Evolutionary conservation across 2,113 vertebrate species (phyloP).

Genomic region (Malaclemys terrapin): DNA sequence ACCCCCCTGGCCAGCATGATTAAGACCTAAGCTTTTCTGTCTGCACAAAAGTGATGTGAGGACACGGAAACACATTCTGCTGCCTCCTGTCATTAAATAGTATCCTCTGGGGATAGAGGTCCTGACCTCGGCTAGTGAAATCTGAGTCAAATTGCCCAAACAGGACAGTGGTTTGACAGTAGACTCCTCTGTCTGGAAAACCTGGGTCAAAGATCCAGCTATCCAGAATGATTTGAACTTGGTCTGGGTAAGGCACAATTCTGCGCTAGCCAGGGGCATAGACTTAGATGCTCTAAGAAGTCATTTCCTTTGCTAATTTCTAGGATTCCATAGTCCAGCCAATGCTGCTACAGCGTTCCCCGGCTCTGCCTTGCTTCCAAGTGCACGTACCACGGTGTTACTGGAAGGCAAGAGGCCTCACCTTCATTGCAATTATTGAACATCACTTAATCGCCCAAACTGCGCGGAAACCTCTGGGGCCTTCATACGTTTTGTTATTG

Average conservation of each 20-base stretch:
- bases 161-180: accelerated
- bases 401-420: background rate
- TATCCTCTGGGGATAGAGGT: background rate
- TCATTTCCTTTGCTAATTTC: background rate
- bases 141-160: background rate
- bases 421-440: background rate
- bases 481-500: background rate
- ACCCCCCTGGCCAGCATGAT: conserved; percentile 7
- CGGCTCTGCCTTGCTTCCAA: background rate
- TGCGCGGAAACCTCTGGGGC: background rate
- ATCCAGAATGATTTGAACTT: background rate
- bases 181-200: accelerated
- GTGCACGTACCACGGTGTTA: background rate
- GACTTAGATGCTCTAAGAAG: background rate
- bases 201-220: background rate
- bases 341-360: background rate
- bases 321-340: background rate
- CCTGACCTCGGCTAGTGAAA: conserved; percentile 9
- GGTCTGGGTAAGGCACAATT: background rate
- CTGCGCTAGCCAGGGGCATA: background rate
- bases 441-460: background rate
- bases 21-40: conserved; percentile 60
- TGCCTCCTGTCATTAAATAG: accelerated
- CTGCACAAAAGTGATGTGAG: conserved; percentile 42
- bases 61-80: background rate